Evolutionary conservation across 2,888 invertebrate genomes (phyloP).

Genomic region (Drosophila niveifrons): DNA sequence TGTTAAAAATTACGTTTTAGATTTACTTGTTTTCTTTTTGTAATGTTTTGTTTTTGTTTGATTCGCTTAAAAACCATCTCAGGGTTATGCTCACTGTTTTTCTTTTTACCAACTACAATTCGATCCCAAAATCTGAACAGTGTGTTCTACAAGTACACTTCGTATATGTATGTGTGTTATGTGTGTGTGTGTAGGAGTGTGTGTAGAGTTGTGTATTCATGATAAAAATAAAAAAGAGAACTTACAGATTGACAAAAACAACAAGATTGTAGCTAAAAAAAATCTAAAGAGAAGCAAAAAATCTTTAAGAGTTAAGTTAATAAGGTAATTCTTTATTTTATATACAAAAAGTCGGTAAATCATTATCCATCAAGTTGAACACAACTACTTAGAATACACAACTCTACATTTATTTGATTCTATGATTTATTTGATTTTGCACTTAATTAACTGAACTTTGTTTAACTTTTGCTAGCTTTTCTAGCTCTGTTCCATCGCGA

Average conservation of each 20-base stretch:
- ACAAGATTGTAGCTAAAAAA: constrained; percentile 1
- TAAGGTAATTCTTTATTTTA: constrained; percentile 18
- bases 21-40: constrained; percentile 24
- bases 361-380: constrained; percentile 10
- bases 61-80: constrained; percentile 49
- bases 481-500: constrained; percentile 44
- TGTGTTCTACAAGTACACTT: constrained; percentile 40
- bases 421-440: constrained; percentile 23
- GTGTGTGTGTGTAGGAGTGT: not conserved
- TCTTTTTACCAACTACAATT: constrained; percentile 18
- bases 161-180: constrained; percentile 14
- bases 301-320: not conserved
- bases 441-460: constrained; percentile 34
- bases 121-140: constrained; percentile 37
- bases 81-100: constrained; percentile 27
- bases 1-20: constrained; percentile 58
- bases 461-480: constrained; percentile 14
- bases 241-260: not conserved
- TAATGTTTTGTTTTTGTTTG: constrained; percentile 27
- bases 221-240: not conserved
- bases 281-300: not conserved
- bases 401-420: constrained; percentile 49
- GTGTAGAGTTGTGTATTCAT: constrained; percentile 39
- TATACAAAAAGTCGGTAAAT: constrained; percentile 35
- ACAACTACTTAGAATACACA: constrained; percentile 47